Evolutionary conservation across 2,888 invertebrate species (phyloP), one percentile per base, ranked within the genome.

Genomic region (Lepidocyrtinus sp.): DNA sequence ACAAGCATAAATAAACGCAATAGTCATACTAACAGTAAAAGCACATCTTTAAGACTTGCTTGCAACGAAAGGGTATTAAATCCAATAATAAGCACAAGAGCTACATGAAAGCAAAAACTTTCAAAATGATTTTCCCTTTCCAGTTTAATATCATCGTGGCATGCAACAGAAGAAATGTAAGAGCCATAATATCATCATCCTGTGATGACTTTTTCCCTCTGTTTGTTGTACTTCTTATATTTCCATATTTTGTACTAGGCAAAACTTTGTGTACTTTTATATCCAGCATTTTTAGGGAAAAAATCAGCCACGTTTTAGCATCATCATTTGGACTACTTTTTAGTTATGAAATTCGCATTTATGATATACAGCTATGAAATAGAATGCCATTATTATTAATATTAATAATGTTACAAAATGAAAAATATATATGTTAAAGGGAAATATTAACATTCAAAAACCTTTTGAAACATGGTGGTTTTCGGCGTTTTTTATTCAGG

Each of bases 401-500:
- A n/a, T n/a, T n/a, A 50, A 50, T 50, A 50, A 50, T 50, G 50
- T 50, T 50, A 50, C 5, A 50, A 50, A 50, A 50, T 36, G 17
- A 50, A 50, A 50, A 50, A 50, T 15, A 50, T 50, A 50, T 50
- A 50, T 50, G 17, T 50, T 50, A 50, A 67, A 78, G 70, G 69
- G 26, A 62, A 19, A 75, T 75, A 71, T 70, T 25, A 72, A 62
- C 61, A 78, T 78, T 67, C 72, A 50, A 62, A 72, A 75, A 72
- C 62, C 69, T 73, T 50, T 45, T 69, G 75, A 50, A 50, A 17
- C 46, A 62, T 55, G 68, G 55, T 73, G 71, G 77, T 71, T 70
- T 50, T 77, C 69, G 63, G 25, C 68, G 78, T 73, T 72, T 78
- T 50, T 50, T 50, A 50, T 50, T 17, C 78, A 78, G 77, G 78